phyloP scores from a whole-genome alignment of 2,797 vertebrate species.

The Enteromius anoplus region DNA sequence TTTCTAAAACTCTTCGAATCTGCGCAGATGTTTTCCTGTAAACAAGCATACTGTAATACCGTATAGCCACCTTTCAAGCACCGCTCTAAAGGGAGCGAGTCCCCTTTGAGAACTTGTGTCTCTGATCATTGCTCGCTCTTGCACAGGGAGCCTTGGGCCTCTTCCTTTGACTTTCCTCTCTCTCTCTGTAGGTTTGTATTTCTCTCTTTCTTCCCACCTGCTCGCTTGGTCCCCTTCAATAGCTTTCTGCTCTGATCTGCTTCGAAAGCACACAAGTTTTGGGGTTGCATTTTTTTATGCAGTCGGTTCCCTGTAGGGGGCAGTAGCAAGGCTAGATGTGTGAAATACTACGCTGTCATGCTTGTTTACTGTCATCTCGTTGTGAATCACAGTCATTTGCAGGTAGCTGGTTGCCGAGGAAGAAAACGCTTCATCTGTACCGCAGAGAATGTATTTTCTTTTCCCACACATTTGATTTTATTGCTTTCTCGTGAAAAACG shows the following conservation, averaged over 20 bases:
- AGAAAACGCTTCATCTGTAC: background rate
- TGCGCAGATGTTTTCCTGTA: conserved; percentile 34
- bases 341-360: conserved; percentile 26
- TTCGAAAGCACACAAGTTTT: conserved; percentile 24
- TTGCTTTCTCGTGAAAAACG: conserved; percentile 1
- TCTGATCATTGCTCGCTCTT: conserved; percentile 53
- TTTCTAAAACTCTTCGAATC: conserved; percentile 10
- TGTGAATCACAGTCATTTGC: conserved; percentile 45
- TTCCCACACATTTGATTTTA: background rate
- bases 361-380: conserved; percentile 30
- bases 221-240: conserved; percentile 34
- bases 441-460: conserved; percentile 24
- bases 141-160: conserved; percentile 52
- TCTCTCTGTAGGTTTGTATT: conserved; percentile 45
- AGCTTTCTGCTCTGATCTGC: conserved; percentile 45
- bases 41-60: conserved; percentile 49
- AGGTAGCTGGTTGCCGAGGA: background rate
- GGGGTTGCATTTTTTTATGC: background rate
- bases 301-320: conserved; percentile 44
- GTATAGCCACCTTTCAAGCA: conserved; percentile 46
- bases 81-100: conserved; percentile 41
- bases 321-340: conserved; percentile 38
- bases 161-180: conserved; percentile 45
- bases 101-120: conserved; percentile 51
- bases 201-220: conserved; percentile 46